Conservation (phyloP, 2,797 vertebrate genomes). For the Parauchenoglanis punctatus region DNA sequence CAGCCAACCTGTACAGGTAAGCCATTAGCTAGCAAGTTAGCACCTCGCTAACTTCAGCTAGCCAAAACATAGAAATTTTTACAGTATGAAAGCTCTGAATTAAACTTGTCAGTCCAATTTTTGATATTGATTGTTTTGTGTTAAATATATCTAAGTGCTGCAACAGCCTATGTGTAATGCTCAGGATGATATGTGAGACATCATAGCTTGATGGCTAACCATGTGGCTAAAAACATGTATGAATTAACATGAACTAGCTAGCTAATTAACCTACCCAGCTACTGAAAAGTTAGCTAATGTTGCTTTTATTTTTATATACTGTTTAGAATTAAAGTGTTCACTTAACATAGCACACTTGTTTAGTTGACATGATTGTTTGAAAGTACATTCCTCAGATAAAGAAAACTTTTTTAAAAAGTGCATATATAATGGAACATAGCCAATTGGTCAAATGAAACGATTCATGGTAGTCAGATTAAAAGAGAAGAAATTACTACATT, state of each 20-base stretch:
- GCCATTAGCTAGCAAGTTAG: neutral
- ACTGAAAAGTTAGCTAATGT: neutral
- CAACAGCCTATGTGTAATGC: neutral
- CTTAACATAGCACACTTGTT: neutral
- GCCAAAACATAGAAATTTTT: neutral
- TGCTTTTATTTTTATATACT: neutral
- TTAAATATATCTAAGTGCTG: neutral
- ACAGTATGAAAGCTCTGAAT: neutral
- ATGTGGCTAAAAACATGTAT: neutral
- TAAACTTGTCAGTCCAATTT: neutral
- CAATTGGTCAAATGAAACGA: neutral
- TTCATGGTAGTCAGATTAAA: neutral
- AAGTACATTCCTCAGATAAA: neutral
- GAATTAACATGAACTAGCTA: neutral
- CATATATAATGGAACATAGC: no score
- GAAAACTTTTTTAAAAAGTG: neutral
- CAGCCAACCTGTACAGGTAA: neutral
- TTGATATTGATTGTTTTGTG: neutral
- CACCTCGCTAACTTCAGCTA: neutral
- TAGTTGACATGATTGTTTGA: neutral
- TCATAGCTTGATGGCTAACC: neutral
- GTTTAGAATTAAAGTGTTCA: neutral
- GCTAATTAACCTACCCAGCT: neutral
- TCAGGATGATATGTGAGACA: neutral
- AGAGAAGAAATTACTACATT: neutral